These are phyloP conservation scores for Bombus waltoni DNA, from an alignment of 1,140 invertebrate species.

Conservation along the genomic window DNA sequence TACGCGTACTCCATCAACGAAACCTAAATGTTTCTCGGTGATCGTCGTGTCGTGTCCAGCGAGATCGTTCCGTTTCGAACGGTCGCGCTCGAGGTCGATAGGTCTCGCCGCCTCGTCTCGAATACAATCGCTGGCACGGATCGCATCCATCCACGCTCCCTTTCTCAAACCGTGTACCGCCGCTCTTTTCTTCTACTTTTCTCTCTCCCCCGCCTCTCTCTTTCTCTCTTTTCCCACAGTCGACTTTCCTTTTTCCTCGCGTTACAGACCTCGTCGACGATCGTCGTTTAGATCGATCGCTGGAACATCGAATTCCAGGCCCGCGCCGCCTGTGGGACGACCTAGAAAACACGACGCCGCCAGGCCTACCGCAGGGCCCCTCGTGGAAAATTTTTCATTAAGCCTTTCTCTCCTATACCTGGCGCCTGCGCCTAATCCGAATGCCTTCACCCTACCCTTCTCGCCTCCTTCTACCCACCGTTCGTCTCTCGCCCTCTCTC, in stretches of 20 bases:
- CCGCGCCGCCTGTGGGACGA: slow-evolving; percentile 24
- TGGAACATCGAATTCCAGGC: slow-evolving; percentile 58
- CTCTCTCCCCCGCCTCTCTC: too few relatives aligned
- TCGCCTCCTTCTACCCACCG: neutral
- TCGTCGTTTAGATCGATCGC: slow-evolving; percentile 51
- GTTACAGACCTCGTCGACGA: neutral
- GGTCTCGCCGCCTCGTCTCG: slow-evolving; percentile 33
- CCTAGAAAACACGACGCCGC: slow-evolving; percentile 50
- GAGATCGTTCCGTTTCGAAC: slow-evolving; percentile 4
- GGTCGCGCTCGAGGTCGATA: slow-evolving; percentile 46
- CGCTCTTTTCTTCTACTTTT: neutral
- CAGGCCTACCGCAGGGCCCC: slow-evolving; percentile 40
- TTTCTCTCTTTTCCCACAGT: slow-evolving; percentile 9
- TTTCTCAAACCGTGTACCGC: too few relatives aligned
- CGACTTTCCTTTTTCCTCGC: neutral
- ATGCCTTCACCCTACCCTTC: slow-evolving; percentile 38
- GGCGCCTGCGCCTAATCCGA: slow-evolving; percentile 65
- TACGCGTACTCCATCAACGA: neutral
- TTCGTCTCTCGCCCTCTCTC: slow-evolving; percentile 13
- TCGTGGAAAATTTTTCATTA: slow-evolving; percentile 77
- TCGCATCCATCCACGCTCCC: slow-evolving; percentile 14
- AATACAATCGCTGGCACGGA: slow-evolving; percentile 24
- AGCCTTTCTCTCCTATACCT: slow-evolving; percentile 74
- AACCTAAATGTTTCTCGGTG: neutral
- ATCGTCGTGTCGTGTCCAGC: neutral